Conservation (phyloP, 2,888 invertebrate species). For the Drosophila ezoana region DNA sequence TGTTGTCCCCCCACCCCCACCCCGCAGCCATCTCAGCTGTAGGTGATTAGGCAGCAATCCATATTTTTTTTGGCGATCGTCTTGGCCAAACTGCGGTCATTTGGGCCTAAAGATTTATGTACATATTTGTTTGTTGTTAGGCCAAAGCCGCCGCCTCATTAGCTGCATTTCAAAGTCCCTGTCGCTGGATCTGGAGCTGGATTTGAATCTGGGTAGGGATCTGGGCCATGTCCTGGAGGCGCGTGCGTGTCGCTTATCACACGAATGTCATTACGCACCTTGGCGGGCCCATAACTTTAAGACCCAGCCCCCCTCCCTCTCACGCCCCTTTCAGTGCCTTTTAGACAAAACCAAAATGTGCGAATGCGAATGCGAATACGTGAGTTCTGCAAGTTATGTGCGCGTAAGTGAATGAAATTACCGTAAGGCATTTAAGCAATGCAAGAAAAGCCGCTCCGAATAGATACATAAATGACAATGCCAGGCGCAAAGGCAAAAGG, state of each 20-base stretch:
- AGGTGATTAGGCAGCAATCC: conserved; percentile 80
- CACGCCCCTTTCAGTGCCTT: conserved; percentile 1
- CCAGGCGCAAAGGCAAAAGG: conserved; percentile 44
- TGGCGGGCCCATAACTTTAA: conserved; percentile 64
- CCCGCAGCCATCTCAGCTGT: conserved; percentile 14
- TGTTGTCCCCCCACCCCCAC: conserved; percentile 25
- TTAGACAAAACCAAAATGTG: conserved; percentile 32
- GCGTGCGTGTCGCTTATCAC: conserved; percentile 78
- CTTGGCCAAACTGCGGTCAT: conserved; percentile 48
- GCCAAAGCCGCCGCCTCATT: conserved; percentile 57
- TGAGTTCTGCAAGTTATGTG: conserved; percentile 83
- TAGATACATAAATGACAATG: conserved; percentile 81
- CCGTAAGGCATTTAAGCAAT: conserved; percentile 83
- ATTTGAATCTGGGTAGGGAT: not conserved
- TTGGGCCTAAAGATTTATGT: conserved; percentile 72
- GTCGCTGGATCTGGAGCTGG: not conserved
- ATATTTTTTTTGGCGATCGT: conserved; percentile 58
- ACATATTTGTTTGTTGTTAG: conserved; percentile 63
- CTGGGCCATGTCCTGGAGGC: conserved; percentile 57
- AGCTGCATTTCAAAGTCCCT: conserved; percentile 67
- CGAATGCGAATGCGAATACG: conserved; percentile 77
- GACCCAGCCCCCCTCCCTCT: conserved; percentile 6
- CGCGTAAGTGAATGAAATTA: conserved; percentile 84
- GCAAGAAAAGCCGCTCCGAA: conserved; percentile 71
- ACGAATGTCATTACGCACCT: conserved; percentile 79